Evolutionary conservation across 2,113 vertebrate genomes (phyloP).

Genomic region (Pteropus alecto): DNA sequence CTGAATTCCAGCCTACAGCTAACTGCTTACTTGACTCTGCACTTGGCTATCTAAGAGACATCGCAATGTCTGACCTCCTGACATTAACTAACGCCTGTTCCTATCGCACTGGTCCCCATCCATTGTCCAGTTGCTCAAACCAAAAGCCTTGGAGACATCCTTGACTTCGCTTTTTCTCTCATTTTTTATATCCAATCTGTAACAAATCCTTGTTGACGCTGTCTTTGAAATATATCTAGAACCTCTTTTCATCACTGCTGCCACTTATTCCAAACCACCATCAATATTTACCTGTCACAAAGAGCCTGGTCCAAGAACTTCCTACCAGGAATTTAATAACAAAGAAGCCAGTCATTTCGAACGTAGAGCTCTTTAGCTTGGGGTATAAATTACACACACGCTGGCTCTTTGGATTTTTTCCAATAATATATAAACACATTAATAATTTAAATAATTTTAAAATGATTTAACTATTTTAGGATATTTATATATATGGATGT

Average conservation of each 20-base stretch:
- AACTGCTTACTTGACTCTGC: neutral
- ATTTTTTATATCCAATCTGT: neutral
- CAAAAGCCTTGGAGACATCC: neutral
- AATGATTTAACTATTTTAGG: constrained; percentile 33
- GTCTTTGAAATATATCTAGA: neutral
- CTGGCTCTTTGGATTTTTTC: neutral
- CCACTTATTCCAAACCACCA: neutral
- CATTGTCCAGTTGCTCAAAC: neutral
- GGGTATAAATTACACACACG: neutral
- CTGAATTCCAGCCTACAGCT: neutral
- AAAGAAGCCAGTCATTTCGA: neutral
- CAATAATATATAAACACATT: neutral
- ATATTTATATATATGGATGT: neutral
- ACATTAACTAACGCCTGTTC: neutral
- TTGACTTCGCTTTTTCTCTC: neutral
- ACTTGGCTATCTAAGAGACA: neutral
- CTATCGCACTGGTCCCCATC: neutral
- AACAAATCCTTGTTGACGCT: neutral
- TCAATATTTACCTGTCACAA: neutral
- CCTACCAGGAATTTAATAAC: neutral
- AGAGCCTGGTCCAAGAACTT: neutral
- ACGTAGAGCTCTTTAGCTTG: neutral
- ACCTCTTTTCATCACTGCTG: neutral
- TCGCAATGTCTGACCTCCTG: neutral
- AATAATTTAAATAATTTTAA: constrained; percentile 38